Base-by-base conservation (phyloP, 2,797 vertebrate species). In the Anguilla pacifica region DNA sequence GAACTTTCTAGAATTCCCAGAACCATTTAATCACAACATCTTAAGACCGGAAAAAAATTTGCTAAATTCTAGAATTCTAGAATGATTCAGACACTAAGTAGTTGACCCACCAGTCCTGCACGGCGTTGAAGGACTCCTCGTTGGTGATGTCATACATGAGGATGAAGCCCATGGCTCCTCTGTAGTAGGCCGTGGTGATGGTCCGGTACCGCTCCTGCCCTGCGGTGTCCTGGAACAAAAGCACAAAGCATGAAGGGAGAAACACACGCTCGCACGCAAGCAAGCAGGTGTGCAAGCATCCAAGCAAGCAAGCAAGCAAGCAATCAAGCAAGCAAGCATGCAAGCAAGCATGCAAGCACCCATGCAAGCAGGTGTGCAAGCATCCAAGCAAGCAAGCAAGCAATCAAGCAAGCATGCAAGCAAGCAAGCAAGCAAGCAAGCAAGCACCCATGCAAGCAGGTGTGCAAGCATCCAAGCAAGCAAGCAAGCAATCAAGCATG, bases 121-220 rank as follows among this genome's bases (percentile, higher is more conserved):
- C 98, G 0, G 98, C 98, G 0, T 97, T 98, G 94, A 99, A 99
- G 57, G 98, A 99, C 88, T 99, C 98, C 93, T 99, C 98, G 0
- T 99, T 99, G 93, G 98, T 99, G 95, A 99, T 99, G 94, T 99
- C 98, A 4, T 99, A 99, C 98, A 99, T 99, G 89, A 99, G 97
- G 93, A 99, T 99, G 94, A 99, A 99, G 92, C 98, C 98, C 98
- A 99, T 99, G 90, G 98, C 98, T 0, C 98, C 98, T 2, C 98
- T 94, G 95, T 99, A 99, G 91, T 99, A 99, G 67, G 98, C 98
- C 0, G 98, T 99, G 92, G 98, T 99, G 95, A 99, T 99, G 90
- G 98, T 99, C 86, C 98, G 95, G 94, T 99, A 99, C 77, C 98
- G 96, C 90, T 99, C 98, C 93, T 99, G 98, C 0, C 98, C 98